Evolutionary conservation across 2,888 invertebrate genomes (phyloP), one percentile per base, ranked within the genome.

Genomic region (Protophormia terraenovae): DNA sequence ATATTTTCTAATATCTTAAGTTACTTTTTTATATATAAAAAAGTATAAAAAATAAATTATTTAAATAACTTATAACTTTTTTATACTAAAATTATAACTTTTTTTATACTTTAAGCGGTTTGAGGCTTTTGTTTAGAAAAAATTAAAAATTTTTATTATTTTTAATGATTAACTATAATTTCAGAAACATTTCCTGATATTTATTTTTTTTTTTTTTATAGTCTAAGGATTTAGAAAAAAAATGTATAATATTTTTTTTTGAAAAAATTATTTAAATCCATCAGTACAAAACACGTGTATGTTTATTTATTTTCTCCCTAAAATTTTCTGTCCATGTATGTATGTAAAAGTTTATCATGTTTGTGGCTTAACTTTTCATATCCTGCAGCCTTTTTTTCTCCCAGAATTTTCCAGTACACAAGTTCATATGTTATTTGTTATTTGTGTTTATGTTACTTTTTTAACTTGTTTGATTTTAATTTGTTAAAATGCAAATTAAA

Each of bases 401-500:
- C 14, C 8, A 22, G 12, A 22, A 16, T 53, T 16, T 3, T n/a
- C 8, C 24, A 45, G 5, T 5, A 55, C 2, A 55, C 0, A 41
- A 35, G 19, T 75, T 38, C 16, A 69, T 50, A 6, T 53, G 16
- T 1, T 22, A 45, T 62, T 22, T 60, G 45, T 60, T 60, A 35
- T 7, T 47, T 47, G n/a, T 47, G 38, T 53, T 75, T 38, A 69
- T 73, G 41, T 60, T n/a, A n/a, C n/a, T n/a, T n/a, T n/a, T n/a
- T 3, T 55, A 38, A 53, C 16, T 60, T 41, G 72, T 60, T 81
- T 77, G 53, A 24, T 66, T 81, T 81, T 81, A 84, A 84, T 84
- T 81, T 81, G 81, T 69, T 69, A 35, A 82, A 81, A 78, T 85
- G 45, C 55, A 82, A 85, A 84, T 81, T 81, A 29, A 84, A 84